These are phyloP conservation scores for Sebastolobus altivelis DNA, from an alignment of 2,797 vertebrate species.

Conservation along the genomic window DNA sequence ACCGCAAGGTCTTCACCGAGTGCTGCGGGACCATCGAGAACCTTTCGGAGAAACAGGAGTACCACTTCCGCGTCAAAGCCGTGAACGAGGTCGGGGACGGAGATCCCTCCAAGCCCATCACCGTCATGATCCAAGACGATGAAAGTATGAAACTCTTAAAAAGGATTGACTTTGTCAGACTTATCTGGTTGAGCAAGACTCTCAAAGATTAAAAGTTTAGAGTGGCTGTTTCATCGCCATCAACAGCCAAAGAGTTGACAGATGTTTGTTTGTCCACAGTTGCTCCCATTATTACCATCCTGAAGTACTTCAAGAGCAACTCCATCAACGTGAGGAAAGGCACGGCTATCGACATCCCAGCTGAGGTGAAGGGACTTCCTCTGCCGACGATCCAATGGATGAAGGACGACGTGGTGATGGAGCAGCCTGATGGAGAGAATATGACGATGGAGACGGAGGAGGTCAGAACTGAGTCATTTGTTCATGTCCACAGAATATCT, in stretches of 20 bases:
- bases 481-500: background rate
- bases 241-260: background rate
- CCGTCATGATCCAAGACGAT: slow-evolving; percentile 92
- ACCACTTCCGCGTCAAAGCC: slow-evolving; percentile 95
- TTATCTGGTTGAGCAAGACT: background rate
- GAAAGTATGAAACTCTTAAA: slow-evolving; percentile 85
- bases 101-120: slow-evolving; percentile 91
- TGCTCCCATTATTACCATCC: slow-evolving; percentile 89
- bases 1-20: slow-evolving; percentile 89
- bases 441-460: slow-evolving; percentile 92
- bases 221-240: background rate
- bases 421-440: slow-evolving; percentile 86
- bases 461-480: slow-evolving; percentile 46
- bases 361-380: slow-evolving; percentile 94
- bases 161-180: background rate
- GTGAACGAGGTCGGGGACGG: slow-evolving; percentile 93
- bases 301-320: slow-evolving; percentile 91
- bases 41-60: slow-evolving; percentile 93
- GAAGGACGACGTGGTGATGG: slow-evolving; percentile 88
- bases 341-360: slow-evolving; percentile 92
- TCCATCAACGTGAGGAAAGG: slow-evolving; percentile 92
- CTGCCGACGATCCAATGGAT: slow-evolving; percentile 94
- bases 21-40: slow-evolving; percentile 88
- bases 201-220: background rate
- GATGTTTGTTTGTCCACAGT: slow-evolving; percentile 79